These are phyloP conservation scores for Hirtodrosophila confusa DNA, from an alignment of 2,888 invertebrate species.

Conservation along the genomic window DNA sequence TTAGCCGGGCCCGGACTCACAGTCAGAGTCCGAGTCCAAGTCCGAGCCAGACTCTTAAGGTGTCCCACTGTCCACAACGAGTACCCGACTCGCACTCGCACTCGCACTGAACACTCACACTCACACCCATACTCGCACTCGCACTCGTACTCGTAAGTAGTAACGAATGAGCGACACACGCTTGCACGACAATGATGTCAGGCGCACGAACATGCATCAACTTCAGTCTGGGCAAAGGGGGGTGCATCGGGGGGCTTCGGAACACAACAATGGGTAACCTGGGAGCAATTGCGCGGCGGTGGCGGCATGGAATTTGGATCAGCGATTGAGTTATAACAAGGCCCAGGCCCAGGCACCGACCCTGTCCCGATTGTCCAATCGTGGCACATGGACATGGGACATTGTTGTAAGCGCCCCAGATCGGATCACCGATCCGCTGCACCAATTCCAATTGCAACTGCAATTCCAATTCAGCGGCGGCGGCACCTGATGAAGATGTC, in stretches of 20 bases:
- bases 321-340: constrained; percentile 76
- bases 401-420: constrained; percentile 50
- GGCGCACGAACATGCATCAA: constrained; percentile 65
- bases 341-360: constrained; percentile 17
- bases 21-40: constrained; percentile 21
- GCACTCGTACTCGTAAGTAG: constrained; percentile 41
- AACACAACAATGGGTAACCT: constrained; percentile 78
- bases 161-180: constrained; percentile 73
- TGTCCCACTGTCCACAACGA: constrained; percentile 60
- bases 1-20: constrained; percentile 53
- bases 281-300: constrained; percentile 70
- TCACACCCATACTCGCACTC: constrained; percentile 24
- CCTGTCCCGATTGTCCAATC: constrained; percentile 37
- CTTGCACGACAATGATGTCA: constrained; percentile 78
- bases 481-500: constrained; percentile 80
- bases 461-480: constrained; percentile 16
- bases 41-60: constrained; percentile 27
- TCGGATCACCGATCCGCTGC: constrained; percentile 33
- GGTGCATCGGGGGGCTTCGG: too few relatives aligned
- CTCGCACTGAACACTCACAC: constrained; percentile 16
- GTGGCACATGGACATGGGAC: constrained; percentile 47
- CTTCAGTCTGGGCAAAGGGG: constrained; percentile 22
- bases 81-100: constrained; percentile 39
- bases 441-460: constrained; percentile 25
- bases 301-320: constrained; percentile 77